Conservation (phyloP, 1,140 invertebrate genomes). For the Helicoverpa zea region DNA sequence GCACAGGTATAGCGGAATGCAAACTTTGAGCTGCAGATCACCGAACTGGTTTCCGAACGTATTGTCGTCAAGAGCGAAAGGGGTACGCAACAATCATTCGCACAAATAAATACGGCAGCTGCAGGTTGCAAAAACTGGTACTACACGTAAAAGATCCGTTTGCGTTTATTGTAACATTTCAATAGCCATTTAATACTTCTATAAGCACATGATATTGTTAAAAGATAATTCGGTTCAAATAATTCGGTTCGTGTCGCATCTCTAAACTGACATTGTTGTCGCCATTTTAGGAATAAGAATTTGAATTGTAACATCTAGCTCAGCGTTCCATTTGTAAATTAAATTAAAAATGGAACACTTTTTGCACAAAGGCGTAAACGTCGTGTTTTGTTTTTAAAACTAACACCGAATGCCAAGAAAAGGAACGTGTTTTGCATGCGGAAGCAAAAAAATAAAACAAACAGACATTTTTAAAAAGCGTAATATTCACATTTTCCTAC, state of each 20-base stretch:
- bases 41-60: slow-evolving; percentile 64
- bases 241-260: background rate
- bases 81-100: slow-evolving; percentile 40
- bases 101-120: slow-evolving; percentile 46
- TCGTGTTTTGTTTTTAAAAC: slow-evolving; percentile 40
- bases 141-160: background rate
- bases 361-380: slow-evolving; percentile 35
- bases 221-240: background rate
- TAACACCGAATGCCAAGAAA: slow-evolving; percentile 51
- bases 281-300: slow-evolving; percentile 24
- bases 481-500: slow-evolving; percentile 75
- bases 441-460: slow-evolving; percentile 30
- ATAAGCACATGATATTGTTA: background rate
- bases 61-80: slow-evolving; percentile 37
- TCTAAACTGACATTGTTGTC: background rate
- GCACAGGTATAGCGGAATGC: slow-evolving; percentile 76
- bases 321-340: slow-evolving; percentile 41
- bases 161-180: slow-evolving; percentile 7
- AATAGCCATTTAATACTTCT: slow-evolving; percentile 1
- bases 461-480: slow-evolving; percentile 51
- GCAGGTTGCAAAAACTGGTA: slow-evolving; percentile 46
- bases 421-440: slow-evolving; percentile 40
- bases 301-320: background rate
- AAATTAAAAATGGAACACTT: slow-evolving; percentile 44
- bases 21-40: slow-evolving; percentile 73